Base-by-base conservation (phyloP, 2,797 vertebrate genomes). In the Malacoraja senta region DNA sequence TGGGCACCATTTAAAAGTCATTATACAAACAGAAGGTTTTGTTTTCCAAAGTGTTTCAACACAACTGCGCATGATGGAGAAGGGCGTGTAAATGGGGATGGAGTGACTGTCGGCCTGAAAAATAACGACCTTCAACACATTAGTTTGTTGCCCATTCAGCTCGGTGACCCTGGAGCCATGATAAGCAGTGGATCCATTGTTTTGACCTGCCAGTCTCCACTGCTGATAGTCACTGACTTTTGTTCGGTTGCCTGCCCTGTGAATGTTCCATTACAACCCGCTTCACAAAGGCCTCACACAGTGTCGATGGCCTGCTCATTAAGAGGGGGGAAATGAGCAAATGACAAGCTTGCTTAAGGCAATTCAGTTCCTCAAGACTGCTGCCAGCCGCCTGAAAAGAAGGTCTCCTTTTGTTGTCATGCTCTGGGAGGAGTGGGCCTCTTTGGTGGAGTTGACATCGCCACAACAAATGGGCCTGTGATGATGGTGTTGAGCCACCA, bases 191-290 rank as follows among this genome's bases (percentile, higher is more conserved):
- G n/a, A 8, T 0, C 12, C n/a, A 68, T 68, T 68, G 84, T 88
- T 65, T 35, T 35, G n/a, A 21, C 15, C 32, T 68, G 84, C n/a
- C 19, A 19, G 15, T 32, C 84, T 65, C 63, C 61, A 63, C n/a
- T 38, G 63, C 61, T 88, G 84, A 88, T 32, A 88, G 15, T 10
- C 61, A 88, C 84, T 88, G 21, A 68, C 84, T 88, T 88, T 68
- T 88, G 84, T 88, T 17, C 84, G 17, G 63, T 68, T 6, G 84
- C 17, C 84, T 88, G 61, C 61, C 24, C 84, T 63, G 35, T 88
- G 65, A 32, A 88, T 68, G 84, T 88, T 19, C 84, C 17, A 88
- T 88, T 32, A 88, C 61, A 68, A 35, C 29, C 84, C 63, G n/a
- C 13, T 63, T 65, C 84, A 88, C 84, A 88, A 88, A 88, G 63